These are phyloP conservation scores for Addax nasomaculatus DNA, from an alignment of 2,113 vertebrate genomes.

Conservation along the genomic window DNA sequence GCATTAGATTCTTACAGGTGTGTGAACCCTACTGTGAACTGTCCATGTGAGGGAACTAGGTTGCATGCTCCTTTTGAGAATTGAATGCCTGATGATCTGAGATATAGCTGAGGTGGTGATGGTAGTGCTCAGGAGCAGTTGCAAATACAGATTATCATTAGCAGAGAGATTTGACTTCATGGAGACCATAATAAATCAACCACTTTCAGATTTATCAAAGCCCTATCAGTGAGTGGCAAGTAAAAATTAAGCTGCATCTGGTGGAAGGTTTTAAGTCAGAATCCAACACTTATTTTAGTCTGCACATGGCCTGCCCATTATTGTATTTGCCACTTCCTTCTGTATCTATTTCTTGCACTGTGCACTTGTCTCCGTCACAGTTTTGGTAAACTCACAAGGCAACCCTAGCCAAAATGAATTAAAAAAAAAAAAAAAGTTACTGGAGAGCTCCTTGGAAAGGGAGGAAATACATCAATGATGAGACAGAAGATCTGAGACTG, in stretches of 20 bases:
- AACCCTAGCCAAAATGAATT: background rate
- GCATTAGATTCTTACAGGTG: background rate
- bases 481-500: background rate
- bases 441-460: background rate
- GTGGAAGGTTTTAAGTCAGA: background rate
- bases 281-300: background rate
- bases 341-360: background rate
- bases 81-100: background rate
- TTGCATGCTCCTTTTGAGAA: background rate
- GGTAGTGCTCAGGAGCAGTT: background rate
- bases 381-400: background rate
- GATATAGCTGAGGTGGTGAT: background rate
- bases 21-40: background rate
- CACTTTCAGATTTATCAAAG: background rate
- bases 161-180: background rate
- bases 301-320: background rate
- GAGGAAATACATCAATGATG: background rate
- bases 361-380: background rate
- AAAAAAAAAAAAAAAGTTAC: background rate
- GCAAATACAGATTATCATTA: background rate
- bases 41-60: background rate
- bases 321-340: background rate
- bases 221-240: background rate
- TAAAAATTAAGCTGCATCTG: background rate
- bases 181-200: background rate